Base-by-base conservation (phyloP, 2,888 invertebrate genomes). In the Brachynemurus nebulosus region DNA sequence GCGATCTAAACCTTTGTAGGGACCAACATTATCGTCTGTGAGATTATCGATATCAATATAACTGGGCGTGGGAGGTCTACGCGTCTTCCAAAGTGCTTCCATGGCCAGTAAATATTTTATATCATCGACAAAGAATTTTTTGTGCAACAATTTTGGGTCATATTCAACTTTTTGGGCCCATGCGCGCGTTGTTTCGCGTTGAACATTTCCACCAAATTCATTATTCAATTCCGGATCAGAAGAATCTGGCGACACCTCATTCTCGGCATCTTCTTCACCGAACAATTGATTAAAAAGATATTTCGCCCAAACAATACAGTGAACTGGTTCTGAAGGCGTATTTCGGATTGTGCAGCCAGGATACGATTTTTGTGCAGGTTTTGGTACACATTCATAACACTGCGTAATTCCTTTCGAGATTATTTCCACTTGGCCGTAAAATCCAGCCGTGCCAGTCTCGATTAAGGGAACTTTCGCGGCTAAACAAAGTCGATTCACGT, bases 261-360 rank as follows among this genome's bases (percentile, higher is more conserved):
- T 83, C 66, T 97, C 96, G 0, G 92, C 88, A 63, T 95, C 95
- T 48, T 83, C 82, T 66, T 96, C 93, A 0, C 98, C 98, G 69
- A 96, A 99, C 12, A 99, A 69, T 66, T 98, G 97, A 66, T 86
- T 90, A 12, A 67, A 97, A 99, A 98, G 74, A 71, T 96, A 95
- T 64, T 99, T 99, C 0, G 95, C 89, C 98, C 98, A 99, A 16
- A 98, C 96, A 53, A 98, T 93, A 63, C 98, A 99, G 66, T 99
- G 98, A 53, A 98, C 95, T 0, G 92, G 92, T 63, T 98, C 97
- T 0, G 95, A 96, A 0, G 98, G 98, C 1, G 98, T 99, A 62
- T 99, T 99, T 34, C 98, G 74, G 53, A 99, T 99, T 2, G 98
- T 99, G 62, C 98, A 99, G 0, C 96, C 95, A 0, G 98, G 97